A percentile compares a stretch with the other conserved stretches of the same genome.
Conservation (phyloP, 2,113 vertebrate genomes). For the Acanthisitta chloris region DNA sequence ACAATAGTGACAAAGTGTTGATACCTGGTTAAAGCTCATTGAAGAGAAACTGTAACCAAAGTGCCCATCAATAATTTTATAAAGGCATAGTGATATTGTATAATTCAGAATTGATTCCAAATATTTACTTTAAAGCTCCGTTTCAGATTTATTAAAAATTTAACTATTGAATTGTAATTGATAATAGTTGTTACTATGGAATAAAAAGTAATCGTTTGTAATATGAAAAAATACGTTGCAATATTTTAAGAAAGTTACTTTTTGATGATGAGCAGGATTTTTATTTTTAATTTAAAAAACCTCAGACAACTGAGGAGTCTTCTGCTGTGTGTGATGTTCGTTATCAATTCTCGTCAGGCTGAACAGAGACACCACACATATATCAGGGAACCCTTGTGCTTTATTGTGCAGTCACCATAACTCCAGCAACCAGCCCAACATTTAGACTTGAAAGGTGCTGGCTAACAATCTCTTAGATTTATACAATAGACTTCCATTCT, state of each 20-base stretch:
- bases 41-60: background rate
- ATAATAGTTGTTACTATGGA: background rate
- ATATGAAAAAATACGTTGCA: background rate
- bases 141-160: background rate
- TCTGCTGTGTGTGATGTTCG: no score
- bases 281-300: background rate
- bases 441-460: no score
- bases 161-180: background rate
- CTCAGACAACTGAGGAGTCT: background rate
- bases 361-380: no score
- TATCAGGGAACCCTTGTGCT: no score
- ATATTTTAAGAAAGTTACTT: background rate
- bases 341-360: no score
- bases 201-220: background rate
- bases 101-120: background rate
- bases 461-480: no score
- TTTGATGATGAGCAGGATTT: background rate
- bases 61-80: background rate
- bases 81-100: background rate
- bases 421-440: no score
- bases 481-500: no score
- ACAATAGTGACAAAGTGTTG: background rate
- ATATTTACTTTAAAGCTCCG: background rate
- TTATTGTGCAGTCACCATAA: no score
- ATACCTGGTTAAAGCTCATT: background rate